Evolutionary conservation across 1,140 invertebrate genomes (phyloP).

Genomic region (Leucophenga varia): DNA sequence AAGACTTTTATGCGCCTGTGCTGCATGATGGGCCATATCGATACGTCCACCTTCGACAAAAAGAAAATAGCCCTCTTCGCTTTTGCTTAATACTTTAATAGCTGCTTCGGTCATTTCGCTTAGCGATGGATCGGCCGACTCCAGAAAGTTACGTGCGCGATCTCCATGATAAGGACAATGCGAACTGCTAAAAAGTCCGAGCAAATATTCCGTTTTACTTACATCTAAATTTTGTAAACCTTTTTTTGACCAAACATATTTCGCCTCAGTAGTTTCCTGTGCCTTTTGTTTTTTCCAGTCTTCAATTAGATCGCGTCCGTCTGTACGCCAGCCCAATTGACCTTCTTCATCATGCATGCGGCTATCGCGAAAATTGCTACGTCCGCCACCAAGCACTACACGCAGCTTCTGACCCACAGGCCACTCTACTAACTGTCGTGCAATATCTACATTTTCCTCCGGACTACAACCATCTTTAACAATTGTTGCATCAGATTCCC

Average conservation of each 20-base stretch:
- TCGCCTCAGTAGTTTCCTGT: conserved; percentile 57
- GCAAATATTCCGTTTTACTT: conserved; percentile 67
- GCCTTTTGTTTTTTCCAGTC: conserved; percentile 67
- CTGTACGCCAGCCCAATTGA: conserved; percentile 60
- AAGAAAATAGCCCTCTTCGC: conserved; percentile 82
- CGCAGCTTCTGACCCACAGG: conserved; percentile 65
- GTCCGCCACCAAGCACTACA: conserved; percentile 73
- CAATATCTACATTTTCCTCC: conserved; percentile 66
- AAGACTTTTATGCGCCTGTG: conserved; percentile 72
- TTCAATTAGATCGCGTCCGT: conserved; percentile 66
- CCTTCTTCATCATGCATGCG: conserved; percentile 67
- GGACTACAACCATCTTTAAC: conserved; percentile 30
- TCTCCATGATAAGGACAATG: conserved; percentile 58
- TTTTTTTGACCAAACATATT: conserved; percentile 67
- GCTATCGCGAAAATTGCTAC: conserved; percentile 66
- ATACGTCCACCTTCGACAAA: conserved; percentile 87
- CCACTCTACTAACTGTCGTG: conserved; percentile 70
- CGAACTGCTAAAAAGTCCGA: conserved; percentile 63
- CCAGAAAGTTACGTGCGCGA: conserved; percentile 55
- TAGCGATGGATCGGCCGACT: conserved; percentile 65
- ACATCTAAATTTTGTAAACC: conserved; percentile 64
- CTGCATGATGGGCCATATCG: conserved; percentile 81
- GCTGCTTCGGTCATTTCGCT: conserved; percentile 83
- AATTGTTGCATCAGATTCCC: conserved; percentile 72
- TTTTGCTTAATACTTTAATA: conserved; percentile 74